Evolutionary conservation across 2,888 invertebrate genomes (phyloP).

Genomic region (Heteromyza rotundicornis): DNA sequence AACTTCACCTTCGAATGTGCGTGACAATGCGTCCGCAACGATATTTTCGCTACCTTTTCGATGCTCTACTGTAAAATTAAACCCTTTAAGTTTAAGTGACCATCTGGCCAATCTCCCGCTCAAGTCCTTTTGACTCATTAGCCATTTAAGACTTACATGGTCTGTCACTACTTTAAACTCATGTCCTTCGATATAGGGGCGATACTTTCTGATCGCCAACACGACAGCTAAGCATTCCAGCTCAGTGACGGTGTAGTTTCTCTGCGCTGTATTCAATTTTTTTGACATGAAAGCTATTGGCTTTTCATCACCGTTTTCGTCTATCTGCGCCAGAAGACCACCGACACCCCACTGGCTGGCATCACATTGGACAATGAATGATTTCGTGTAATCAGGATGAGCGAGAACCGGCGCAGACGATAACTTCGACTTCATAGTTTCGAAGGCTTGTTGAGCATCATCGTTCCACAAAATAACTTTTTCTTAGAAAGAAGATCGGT

Average conservation of each 20-base stretch:
- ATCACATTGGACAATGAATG: conserved; percentile 24
- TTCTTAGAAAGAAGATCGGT: too few relatives aligned
- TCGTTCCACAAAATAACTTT: neutral
- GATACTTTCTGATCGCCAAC: conserved; percentile 23
- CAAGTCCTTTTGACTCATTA: conserved; percentile 38
- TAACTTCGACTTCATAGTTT: neutral
- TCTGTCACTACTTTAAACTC: conserved; percentile 33
- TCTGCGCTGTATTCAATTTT: conserved; percentile 21
- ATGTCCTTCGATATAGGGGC: conserved; percentile 27
- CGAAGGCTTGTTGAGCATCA: conserved; percentile 1
- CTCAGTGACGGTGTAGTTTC: conserved; percentile 23
- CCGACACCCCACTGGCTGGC: conserved; percentile 22
- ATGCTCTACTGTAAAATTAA: conserved; percentile 32
- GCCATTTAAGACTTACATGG: conserved; percentile 39
- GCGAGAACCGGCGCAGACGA: conserved; percentile 21
- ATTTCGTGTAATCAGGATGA: too few relatives aligned
- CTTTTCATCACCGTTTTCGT: conserved; percentile 1
- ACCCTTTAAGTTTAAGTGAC: conserved; percentile 35
- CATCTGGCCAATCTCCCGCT: conserved; percentile 40
- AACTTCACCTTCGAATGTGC: conserved; percentile 4
- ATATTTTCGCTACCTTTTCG: conserved; percentile 36
- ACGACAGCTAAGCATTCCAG: too few relatives aligned
- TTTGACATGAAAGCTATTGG: conserved; percentile 21
- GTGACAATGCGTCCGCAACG: conserved; percentile 24
- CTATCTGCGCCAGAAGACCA: conserved; percentile 19